Base-by-base conservation (phyloP, 1,140 invertebrate species). In the Neodiprion fabricii region DNA sequence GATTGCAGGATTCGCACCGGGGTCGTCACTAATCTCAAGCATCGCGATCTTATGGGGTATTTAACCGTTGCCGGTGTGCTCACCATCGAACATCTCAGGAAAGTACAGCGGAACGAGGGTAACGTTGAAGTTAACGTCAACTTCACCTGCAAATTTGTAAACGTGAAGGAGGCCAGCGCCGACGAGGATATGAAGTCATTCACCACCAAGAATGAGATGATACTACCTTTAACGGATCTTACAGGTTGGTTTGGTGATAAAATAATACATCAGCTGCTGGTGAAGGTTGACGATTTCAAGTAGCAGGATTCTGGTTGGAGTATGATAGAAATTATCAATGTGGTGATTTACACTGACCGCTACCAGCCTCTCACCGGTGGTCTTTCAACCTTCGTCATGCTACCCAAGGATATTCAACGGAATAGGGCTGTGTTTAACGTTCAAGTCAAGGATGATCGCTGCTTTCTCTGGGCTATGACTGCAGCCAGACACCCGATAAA, bases 391-490 rank as follows among this genome's bases (percentile, higher is more conserved):
- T 84, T 71, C 76, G 79, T 83, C 69, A 76, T 79, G 9, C 74
- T 84, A 75, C 82, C 84, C 49, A 71, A 76, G 47, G 75, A 81
- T 75, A 85, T 88, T 23, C 75, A 79, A 79, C 12, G 67, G 14
- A 87, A 86, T 75, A 81, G 81, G 66, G 83, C 84, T 11, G 75
- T 85, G 14, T 74, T 88, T 9, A 89, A 87, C 78, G 79, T 89
- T 70, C 70, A 84, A 81, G 86, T 86, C 76, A 73, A 73, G 23
- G 85, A 87, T 78, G 14, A 80, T 21, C 75, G 74, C 48, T 87
- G 84, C 80, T 84, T 88, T 74, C 80, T 82, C 53, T 86, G 84
- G 83, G 77, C 80, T 10, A 61, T 85, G 40, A 77, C 84, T 1
- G 81, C 81, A 48, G 83, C 82, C 4, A 75, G 86, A 17, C 79